A percentile compares a stretch with the other conserved stretches of the same genome.
Evolutionary conservation across 2,797 vertebrate species (phyloP).

Genomic region (Xenopus petersii): DNA sequence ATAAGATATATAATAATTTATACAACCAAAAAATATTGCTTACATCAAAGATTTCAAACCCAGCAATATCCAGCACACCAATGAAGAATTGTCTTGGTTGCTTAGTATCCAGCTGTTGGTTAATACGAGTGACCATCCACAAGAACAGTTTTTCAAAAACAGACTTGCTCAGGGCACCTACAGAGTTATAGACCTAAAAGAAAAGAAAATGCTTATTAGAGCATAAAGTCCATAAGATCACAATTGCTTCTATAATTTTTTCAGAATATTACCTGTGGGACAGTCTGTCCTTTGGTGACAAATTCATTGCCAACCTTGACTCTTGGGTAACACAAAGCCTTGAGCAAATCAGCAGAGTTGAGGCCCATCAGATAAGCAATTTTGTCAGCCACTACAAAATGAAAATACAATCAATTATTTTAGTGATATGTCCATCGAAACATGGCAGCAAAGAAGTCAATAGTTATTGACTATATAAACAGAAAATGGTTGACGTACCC

Average conservation of each 20-base stretch:
- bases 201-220: slow-evolving; percentile 40
- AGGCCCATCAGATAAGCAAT: slow-evolving; percentile 80
- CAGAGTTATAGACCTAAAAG: slow-evolving; percentile 68
- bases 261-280: slow-evolving; percentile 72
- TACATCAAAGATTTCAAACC: slow-evolving; percentile 75
- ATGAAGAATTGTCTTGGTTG: slow-evolving; percentile 77
- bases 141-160: slow-evolving; percentile 77
- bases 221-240: background rate
- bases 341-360: slow-evolving; percentile 82
- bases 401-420: background rate
- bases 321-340: slow-evolving; percentile 77
- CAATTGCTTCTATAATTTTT: too few species aligned
- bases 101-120: slow-evolving; percentile 79
- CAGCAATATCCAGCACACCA: slow-evolving; percentile 82
- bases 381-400: slow-evolving; percentile 80
- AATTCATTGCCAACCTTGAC: slow-evolving; percentile 83
- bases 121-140: slow-evolving; percentile 82
- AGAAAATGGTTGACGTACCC: slow-evolving; percentile 56
- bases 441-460: too few species aligned
- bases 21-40: slow-evolving; percentile 48
- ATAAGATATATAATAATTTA: slow-evolving; percentile 9
- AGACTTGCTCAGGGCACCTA: slow-evolving; percentile 76
- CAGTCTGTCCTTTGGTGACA: slow-evolving; percentile 86
- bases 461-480: too few species aligned
- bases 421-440: too few species aligned